A percentile compares a stretch with the other conserved stretches of the same genome.
These are phyloP conservation scores for Caenorhabditis sp. DNA, from an alignment of 2,888 invertebrate genomes.

Conservation along the genomic window DNA sequence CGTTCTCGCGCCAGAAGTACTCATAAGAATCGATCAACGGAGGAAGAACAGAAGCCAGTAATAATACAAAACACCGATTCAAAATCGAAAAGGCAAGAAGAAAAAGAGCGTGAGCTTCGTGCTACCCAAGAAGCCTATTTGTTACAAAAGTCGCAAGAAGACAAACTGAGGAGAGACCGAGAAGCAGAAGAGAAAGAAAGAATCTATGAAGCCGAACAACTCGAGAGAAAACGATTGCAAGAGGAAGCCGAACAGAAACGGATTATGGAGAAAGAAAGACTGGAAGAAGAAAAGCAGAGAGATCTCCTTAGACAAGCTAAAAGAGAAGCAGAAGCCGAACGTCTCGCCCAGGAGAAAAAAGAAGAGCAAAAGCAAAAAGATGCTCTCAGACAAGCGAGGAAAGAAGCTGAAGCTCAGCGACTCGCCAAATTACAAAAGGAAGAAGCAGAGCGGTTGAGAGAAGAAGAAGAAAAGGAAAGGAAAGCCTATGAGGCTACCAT, in stretches of 20 bases:
- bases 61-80: neutral
- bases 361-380: neutral
- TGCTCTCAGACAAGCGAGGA: neutral
- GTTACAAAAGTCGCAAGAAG: neutral
- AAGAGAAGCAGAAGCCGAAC: neutral
- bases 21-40: neutral
- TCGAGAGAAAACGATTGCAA: neutral
- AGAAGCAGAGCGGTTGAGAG: neutral
- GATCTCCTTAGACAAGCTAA: neutral
- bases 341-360: neutral
- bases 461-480: neutral
- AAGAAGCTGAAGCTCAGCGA: neutral
- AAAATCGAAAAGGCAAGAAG: neutral
- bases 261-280: neutral
- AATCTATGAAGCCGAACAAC: neutral
- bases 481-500: neutral
- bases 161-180: neutral
- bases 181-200: neutral
- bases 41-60: neutral
- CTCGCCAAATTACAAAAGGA: neutral
- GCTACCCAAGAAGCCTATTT: slow-evolving; percentile 21
- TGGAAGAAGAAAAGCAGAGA: neutral
- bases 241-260: neutral
- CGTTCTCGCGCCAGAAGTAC: slow-evolving; percentile 4
- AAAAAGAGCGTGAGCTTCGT: neutral